Base-by-base conservation (phyloP, 1,140 invertebrate genomes). In the Cryptotermes secundus region DNA sequence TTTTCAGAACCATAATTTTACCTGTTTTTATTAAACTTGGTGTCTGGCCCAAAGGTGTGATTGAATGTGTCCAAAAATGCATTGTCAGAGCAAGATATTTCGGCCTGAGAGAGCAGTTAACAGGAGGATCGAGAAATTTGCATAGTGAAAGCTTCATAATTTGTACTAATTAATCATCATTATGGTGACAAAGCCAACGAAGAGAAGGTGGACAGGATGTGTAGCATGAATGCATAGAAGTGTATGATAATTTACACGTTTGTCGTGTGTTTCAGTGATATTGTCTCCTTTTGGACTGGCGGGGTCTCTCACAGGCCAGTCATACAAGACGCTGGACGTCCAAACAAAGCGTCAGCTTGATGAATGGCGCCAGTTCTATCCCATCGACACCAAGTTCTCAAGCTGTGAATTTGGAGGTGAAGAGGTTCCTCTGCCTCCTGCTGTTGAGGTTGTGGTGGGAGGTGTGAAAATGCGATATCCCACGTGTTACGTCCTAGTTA, bases 351-450 rank as follows among this genome's bases (percentile, higher is more conserved):
- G 96, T 86, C 92, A 98, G 84, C 90, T 99, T 36, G 96, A 98
- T 87, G 97, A 98, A 87, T 99, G 98, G 98, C 92, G 94, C 84
- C 96, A 97, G 87, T 98, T 98, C 89, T 99, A 98, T 91, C 97
- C 97, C 80, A 91, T 96, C 88, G 93, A 93, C 87, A 94, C 34
- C 83, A 85, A 85, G 38, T 84, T 84, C 65, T 81, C 79, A 35
- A 86, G 86, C 84, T 83, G 86, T 26, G 85, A 86, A 22, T 53
- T 83, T 19, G 83, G 45, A 24, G 83, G 65, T 9, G 85, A 86
- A 35, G 83, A 53, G 16, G 84, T 49, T 26, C 42, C 10, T n/a
- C n/a, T 83, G 36, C 83, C 83, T 22, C 81, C 24, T n/a, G 86
- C 87, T 22, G 90, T 92, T 80, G 92, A 94, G 88, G 93, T 94